Evolutionary conservation across 1,140 invertebrate species (phyloP), one percentile per base, ranked within the genome.

Genomic region (Zaprionus taronus): DNA sequence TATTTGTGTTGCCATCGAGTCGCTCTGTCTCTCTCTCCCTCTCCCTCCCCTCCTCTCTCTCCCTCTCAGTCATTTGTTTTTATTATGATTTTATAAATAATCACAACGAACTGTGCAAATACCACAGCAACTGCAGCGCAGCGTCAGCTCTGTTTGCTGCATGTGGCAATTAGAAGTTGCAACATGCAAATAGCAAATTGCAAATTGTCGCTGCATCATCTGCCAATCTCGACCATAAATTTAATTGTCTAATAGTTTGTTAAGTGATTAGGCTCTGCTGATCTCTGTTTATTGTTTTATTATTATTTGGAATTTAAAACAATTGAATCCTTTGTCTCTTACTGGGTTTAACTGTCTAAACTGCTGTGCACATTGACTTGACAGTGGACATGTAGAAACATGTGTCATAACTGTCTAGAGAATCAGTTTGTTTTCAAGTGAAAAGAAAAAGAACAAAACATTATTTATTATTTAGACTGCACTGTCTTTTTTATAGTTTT

Each of bases 1-100:
- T 67, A 60, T 69, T 60, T 69, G 38, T 22, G 1, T 22, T 67
- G n/a, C 34, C 14, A 44, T 57, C 38, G 9, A 31, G 55, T 24
- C 28, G 20, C 12, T 26, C 0, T 24, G 11, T 53, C 12, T 26
- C 4, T 26, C 51, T 53, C 22, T 53, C 51, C 12, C 12, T 15
- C 51, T 26, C 51, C 14, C 22, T 26, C 22, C 15, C 22, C 4
- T 20, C 11, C 17, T 24, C 22, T 24, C 22, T 24, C 11, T 1
- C 7, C 12, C 17, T 51, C 20, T 41, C n/a, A 24, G 20, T 14
- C 47, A 24, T 51, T 51, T 51, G 47, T 51, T 51, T 51, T 51
- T 51, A 51, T 51, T 51, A 51, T n/a, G 22, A 51, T 51, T 51
- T 20, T 24, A 51, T 51, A 51, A 51, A 51, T 51, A 51, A 49